Evolutionary conservation across 1,140 invertebrate species (phyloP).

Genomic region (Scaptomyza montana): DNA sequence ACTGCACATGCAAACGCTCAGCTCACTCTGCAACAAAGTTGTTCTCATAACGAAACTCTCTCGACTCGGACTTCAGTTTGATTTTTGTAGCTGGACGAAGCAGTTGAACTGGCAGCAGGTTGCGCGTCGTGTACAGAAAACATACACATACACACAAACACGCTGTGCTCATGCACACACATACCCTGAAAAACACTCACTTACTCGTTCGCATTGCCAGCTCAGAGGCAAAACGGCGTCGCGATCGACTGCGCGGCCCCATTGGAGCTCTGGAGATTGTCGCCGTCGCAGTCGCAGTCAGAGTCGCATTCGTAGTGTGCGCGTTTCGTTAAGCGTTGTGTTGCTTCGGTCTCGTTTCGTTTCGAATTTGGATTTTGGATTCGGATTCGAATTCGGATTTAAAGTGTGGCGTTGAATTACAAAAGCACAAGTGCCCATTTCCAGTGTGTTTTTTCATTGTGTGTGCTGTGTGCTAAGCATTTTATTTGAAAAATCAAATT

Average conservation of each 20-base stretch:
- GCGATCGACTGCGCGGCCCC: constrained; percentile 48
- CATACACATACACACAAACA: constrained; percentile 20
- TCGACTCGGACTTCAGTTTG: constrained; percentile 65
- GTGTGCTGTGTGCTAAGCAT: constrained; percentile 27
- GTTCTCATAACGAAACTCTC: constrained; percentile 40
- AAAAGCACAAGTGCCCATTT: constrained; percentile 35
- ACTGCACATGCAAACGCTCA: constrained; percentile 7
- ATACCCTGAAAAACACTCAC: constrained; percentile 21
- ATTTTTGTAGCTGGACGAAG: constrained; percentile 71
- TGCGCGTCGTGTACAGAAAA: constrained; percentile 44
- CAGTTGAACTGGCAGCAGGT: constrained; percentile 55
- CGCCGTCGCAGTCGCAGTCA: constrained; percentile 39
- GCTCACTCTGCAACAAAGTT: constrained; percentile 21
- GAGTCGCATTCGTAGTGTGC: constrained; percentile 46
- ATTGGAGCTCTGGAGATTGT: constrained; percentile 60
- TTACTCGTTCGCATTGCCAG: constrained; percentile 32
- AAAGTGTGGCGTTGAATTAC: constrained; percentile 53
- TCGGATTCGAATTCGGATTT: constrained; percentile 11
- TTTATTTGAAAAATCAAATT: constrained; percentile 33
- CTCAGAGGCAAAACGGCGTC: constrained; percentile 51
- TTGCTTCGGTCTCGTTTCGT: constrained; percentile 42
- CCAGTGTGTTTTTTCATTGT: constrained; percentile 40
- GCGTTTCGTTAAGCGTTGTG: constrained; percentile 46
- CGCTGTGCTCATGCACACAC: constrained; percentile 37
- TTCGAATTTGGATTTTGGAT: constrained; percentile 39